phyloP scores from a whole-genome alignment of 2,113 vertebrate genomes.

The Lagenorhynchus albirostris region DNA sequence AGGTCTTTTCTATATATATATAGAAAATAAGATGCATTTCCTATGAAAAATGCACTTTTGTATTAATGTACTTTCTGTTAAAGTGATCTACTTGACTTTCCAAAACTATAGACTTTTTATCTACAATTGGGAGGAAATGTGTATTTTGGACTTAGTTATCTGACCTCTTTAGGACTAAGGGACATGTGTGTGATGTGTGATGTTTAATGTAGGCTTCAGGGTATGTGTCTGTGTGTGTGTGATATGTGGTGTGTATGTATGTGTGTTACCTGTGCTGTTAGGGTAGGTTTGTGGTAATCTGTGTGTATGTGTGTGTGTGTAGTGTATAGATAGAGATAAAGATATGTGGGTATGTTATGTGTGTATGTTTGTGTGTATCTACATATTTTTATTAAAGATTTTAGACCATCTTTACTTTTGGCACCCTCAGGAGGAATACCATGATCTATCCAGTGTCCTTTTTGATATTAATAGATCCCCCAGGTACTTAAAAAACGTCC shows the following conservation, averaged over 20 bases:
- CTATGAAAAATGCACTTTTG: not conserved
- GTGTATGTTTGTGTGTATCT: not conserved
- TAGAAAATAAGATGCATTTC: not conserved
- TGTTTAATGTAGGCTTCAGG: not conserved
- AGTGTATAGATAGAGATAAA: not conserved
- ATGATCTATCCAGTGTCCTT: not conserved
- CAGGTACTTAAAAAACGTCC: not conserved
- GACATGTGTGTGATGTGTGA: fast-evolving
- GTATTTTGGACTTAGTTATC: not conserved
- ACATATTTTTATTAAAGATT: not conserved
- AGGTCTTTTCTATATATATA: not conserved
- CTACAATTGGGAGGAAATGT: not conserved
- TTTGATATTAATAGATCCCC: conserved; percentile 27
- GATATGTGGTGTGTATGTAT: not conserved
- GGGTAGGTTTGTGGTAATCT: not conserved
- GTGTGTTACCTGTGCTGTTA: not conserved
- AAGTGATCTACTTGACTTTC: not conserved
- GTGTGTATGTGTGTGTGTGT: not conserved
- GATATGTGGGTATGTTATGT: not conserved
- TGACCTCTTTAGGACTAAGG: not conserved
- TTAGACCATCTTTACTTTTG: not conserved
- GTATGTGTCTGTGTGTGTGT: not conserved
- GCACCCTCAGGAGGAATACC: not conserved
- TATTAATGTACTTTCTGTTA: not conserved
- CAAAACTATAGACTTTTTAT: not conserved